These are phyloP conservation scores for Ammospiza caudacuta DNA, from an alignment of 2,113 vertebrate species.

Conservation along the genomic window DNA sequence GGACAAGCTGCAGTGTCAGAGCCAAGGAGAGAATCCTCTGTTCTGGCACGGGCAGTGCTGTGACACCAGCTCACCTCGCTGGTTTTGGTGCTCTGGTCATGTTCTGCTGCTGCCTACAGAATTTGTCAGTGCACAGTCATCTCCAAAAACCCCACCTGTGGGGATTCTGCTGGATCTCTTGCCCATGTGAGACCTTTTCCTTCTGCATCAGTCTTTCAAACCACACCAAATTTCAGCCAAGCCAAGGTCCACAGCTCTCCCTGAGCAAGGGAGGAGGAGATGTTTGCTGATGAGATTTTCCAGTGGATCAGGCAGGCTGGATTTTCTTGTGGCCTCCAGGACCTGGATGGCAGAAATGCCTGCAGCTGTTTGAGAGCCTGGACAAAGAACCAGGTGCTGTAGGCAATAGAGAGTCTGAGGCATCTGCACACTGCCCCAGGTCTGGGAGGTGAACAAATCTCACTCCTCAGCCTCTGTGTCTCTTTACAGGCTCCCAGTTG, in stretches of 20 bases:
- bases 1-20: neutral
- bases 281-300: neutral
- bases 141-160: accelerated
- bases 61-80: neutral
- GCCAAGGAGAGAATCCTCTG: neutral
- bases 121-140: neutral
- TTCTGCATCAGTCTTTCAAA: neutral
- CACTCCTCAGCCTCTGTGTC: neutral
- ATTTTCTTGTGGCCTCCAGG: neutral
- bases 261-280: neutral
- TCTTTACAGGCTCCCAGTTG: neutral
- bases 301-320: neutral
- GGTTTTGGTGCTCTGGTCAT: neutral
- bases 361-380: neutral
- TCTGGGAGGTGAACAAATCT: neutral
- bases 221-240: neutral
- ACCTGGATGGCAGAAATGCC: neutral
- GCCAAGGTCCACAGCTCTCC: neutral
- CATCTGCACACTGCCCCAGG: neutral
- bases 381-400: neutral
- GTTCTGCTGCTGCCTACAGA: neutral
- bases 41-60: neutral
- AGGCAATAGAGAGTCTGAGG: neutral
- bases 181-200: neutral
- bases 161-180: neutral